Percentiles rank a stretch among this genome's conserved stretches.
Evolutionary conservation across 1,140 invertebrate species (phyloP).

Genomic region (Arctopsyche grandis): DNA sequence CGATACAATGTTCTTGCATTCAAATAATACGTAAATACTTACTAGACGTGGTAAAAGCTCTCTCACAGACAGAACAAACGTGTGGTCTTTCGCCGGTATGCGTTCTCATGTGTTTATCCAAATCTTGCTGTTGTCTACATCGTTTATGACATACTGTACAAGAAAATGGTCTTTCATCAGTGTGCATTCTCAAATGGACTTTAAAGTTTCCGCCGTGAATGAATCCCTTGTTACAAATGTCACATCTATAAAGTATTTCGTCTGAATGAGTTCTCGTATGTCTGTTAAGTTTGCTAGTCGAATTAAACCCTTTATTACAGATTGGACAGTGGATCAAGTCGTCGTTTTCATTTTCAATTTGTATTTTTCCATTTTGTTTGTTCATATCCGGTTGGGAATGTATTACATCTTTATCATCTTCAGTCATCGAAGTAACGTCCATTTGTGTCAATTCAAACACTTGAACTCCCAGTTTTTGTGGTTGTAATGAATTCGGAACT

Average conservation of each 20-base stretch:
- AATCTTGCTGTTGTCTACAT: slow-evolving; percentile 66
- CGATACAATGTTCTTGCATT: background rate
- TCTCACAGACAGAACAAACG: slow-evolving; percentile 65
- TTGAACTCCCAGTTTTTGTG: slow-evolving; percentile 1
- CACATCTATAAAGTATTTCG: slow-evolving; percentile 77
- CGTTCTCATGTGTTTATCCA: slow-evolving; percentile 66
- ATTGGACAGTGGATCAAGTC: slow-evolving; percentile 61
- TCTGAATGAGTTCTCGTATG: slow-evolving; percentile 73
- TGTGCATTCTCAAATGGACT: slow-evolving; percentile 70
- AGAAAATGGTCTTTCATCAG: slow-evolving; percentile 75
- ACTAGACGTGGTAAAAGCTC: slow-evolving; percentile 69
- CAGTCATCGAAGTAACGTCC: slow-evolving; percentile 9
- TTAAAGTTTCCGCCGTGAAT: slow-evolving; percentile 72
- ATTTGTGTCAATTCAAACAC: slow-evolving; percentile 24
- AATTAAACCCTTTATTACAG: slow-evolving; percentile 68
- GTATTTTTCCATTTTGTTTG: slow-evolving; percentile 47
- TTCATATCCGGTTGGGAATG: background rate
- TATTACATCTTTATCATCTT: slow-evolving; percentile 44
- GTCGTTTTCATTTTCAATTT: slow-evolving; percentile 46
- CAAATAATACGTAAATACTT: slow-evolving; percentile 4
- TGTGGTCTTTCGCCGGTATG: slow-evolving; percentile 72
- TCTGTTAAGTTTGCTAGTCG: slow-evolving; percentile 68
- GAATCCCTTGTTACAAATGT: slow-evolving; percentile 76
- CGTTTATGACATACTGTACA: slow-evolving; percentile 67
- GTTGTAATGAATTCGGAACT: background rate